Percentiles rank a stretch among this genome's conserved stretches.
These are phyloP conservation scores for Hydraecia micacea DNA, from an alignment of 2,888 invertebrate genomes.

Conservation along the genomic window DNA sequence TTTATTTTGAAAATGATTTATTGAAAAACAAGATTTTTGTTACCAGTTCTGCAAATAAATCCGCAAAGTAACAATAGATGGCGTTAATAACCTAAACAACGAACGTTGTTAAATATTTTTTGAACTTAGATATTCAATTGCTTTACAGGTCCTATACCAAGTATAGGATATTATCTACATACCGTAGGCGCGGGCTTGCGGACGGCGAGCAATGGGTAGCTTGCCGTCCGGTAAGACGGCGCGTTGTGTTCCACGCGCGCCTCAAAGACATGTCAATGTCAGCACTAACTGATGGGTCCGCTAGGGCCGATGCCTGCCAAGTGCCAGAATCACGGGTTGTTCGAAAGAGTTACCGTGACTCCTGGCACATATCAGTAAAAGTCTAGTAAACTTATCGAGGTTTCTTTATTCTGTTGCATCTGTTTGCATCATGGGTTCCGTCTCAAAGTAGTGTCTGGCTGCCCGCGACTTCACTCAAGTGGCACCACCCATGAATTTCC, in stretches of 20 bases:
- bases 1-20: neutral
- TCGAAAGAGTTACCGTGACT: too few relatives aligned
- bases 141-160: neutral
- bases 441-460: neutral
- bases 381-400: neutral
- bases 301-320: too few relatives aligned
- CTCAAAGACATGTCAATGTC: too few relatives aligned
- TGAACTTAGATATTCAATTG: neutral
- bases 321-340: too few relatives aligned
- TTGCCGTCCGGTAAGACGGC: too few relatives aligned
- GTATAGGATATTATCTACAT: too few relatives aligned
- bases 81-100: neutral
- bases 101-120: neutral
- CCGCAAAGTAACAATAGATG: conserved; percentile 19
- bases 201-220: too few relatives aligned
- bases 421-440: neutral
- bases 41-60: neutral
- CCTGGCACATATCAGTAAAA: too few relatives aligned
- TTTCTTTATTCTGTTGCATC: neutral
- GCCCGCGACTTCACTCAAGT: neutral
- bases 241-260: too few relatives aligned
- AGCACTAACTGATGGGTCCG: too few relatives aligned
- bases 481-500: neutral
- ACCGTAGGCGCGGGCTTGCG: too few relatives aligned
- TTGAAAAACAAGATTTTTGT: neutral